phyloP scores from a whole-genome alignment of 2,797 vertebrate species.

The Dipus sagitta region DNA sequence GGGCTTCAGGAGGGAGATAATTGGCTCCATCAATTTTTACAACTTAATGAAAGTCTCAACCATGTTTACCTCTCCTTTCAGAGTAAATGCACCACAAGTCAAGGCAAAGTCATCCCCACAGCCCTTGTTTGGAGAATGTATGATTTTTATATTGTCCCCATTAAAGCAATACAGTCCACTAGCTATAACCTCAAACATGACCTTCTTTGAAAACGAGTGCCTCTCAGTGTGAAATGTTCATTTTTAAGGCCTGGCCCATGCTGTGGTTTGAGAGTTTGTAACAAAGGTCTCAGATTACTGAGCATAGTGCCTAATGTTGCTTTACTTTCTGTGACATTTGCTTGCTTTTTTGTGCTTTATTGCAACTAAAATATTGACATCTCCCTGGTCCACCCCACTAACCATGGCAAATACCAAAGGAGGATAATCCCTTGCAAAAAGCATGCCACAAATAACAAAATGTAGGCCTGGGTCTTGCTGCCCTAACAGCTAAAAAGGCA shows the following conservation, averaged over 20 bases:
- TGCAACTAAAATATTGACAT: constrained; percentile 67
- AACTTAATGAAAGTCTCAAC: constrained; percentile 74
- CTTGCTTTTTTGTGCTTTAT: constrained; percentile 52
- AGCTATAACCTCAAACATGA: constrained; percentile 57
- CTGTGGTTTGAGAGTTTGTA: constrained; percentile 55
- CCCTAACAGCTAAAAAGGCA: constrained; percentile 40
- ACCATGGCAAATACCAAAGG: constrained; percentile 57
- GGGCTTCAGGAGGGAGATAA: constrained; percentile 71
- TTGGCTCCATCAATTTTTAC: constrained; percentile 74
- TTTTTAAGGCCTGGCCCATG: constrained; percentile 33
- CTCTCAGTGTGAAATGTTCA: constrained; percentile 59
- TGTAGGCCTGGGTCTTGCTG: constrained; percentile 55
- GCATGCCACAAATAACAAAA: constrained; percentile 36
- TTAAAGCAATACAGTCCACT: constrained; percentile 69
- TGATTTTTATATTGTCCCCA: constrained; percentile 75
- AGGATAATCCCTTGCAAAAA: constrained; percentile 60
- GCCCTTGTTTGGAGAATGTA: constrained; percentile 73
- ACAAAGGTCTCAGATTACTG: constrained; percentile 58
- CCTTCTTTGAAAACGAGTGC: constrained; percentile 66
- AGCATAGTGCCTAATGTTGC: constrained; percentile 39
- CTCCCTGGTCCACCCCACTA: constrained; percentile 31
- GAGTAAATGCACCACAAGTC: constrained; percentile 58
- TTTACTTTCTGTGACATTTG: constrained; percentile 66
- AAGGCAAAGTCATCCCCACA: constrained; percentile 61
- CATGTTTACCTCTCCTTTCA: constrained; percentile 67